A percentile compares a stretch with the other conserved stretches of the same genome.
Conservation (phyloP, 2,113 vertebrate species). For the Mesoclemmys tuberculata region DNA sequence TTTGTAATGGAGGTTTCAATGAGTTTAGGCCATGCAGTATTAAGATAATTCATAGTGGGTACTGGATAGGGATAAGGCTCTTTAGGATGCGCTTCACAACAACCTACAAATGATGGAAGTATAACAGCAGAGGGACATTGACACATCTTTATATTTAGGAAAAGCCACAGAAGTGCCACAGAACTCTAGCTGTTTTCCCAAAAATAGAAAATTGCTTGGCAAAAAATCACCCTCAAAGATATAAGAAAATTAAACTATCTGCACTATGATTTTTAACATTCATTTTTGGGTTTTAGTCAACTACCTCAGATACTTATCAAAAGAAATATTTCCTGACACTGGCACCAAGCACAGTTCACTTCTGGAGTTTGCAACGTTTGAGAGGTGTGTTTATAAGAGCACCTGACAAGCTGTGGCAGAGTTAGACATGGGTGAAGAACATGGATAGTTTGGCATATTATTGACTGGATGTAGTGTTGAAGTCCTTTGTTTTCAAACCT, state of each 20-base stretch:
- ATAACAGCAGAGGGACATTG: not conserved
- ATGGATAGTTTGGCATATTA: not conserved
- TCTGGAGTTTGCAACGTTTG: not conserved
- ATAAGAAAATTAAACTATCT: not conserved
- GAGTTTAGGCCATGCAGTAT: not conserved
- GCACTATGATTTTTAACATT: not conserved
- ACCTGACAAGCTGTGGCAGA: not conserved
- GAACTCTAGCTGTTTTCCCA: not conserved
- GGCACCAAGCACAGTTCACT: not conserved
- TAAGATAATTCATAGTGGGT: slow-evolving; percentile 28
- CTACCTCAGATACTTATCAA: not conserved
- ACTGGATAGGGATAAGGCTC: slow-evolving; percentile 28
- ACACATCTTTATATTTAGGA: not conserved
- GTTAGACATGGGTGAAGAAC: not conserved
- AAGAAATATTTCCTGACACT: not conserved
- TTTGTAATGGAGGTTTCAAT: slow-evolving; percentile 37
- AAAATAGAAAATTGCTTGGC: not conserved
- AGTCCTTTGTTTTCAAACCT: not conserved
- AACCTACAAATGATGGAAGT: not conserved
- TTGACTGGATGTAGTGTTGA: accelerated
- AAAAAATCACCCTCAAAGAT: not conserved
- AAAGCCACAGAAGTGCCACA: not conserved
- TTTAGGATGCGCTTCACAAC: slow-evolving; percentile 30
- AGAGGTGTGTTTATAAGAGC: not conserved
- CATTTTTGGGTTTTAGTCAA: not conserved